Evolutionary conservation across 1,140 invertebrate genomes (phyloP), one percentile per base, ranked within the genome.

Genomic region (Papilio helenus): DNA sequence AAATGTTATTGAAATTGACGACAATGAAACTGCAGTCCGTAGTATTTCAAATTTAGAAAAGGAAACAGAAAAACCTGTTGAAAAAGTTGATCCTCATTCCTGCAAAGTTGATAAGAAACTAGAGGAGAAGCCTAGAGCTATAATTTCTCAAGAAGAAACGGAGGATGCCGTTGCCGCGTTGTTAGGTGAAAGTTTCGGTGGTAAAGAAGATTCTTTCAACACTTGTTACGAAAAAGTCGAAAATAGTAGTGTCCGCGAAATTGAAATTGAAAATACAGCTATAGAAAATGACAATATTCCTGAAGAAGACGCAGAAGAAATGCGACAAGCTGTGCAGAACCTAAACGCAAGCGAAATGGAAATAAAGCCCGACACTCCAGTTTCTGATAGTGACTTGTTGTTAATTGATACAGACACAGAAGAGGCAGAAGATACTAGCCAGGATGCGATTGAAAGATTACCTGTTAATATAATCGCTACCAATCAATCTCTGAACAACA

Each of bases 61-160:
- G 76, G 87, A 93, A 82, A 77, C 71, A 34, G 88, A 91, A 29
- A 89, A 81, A 80, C 34, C 76, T 29, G 79, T 81, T 74, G 83
- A 84, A 39, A 86, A 88, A 81, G 80, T 82, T 55, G 90, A 94
- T 42, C 73, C 80, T 7, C 85, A 80, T 78, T 80, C 84, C 68
- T 81, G 85, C 74, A 95, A 95, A 87, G n/a, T 86, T 1, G 89
- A 95, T 61, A 95, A 96, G 51, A 96, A 96, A 85, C 85, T 94
- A 1, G 97, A 97, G 81, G 97, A 98, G 81, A 98, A 98, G 86
- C 97, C 97, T 0, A 95, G 97, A 61, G 97, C 97, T 1, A 96
- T 97, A 0, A 98, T 98, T 84, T 98, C 98, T 1, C 98, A 98
- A 93, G 98, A 98, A 94, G 98, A 99, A 94, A 99, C 98, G 0